Conservation (phyloP, 2,113 vertebrate genomes). For the Notechis scutatus region DNA sequence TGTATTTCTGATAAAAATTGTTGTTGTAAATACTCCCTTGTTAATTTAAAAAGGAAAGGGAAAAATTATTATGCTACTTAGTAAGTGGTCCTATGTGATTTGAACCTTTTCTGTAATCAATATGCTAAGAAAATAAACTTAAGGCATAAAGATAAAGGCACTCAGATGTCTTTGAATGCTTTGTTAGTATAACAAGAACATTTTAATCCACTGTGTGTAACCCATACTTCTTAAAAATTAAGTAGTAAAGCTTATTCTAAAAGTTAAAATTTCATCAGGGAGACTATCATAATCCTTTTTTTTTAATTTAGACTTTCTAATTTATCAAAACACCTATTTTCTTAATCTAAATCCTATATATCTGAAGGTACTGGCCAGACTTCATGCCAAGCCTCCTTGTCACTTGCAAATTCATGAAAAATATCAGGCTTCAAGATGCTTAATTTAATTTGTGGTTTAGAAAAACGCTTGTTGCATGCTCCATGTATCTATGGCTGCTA, state of each 20-base stretch:
- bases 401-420: neutral
- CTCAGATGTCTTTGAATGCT: constrained; percentile 43
- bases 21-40: neutral
- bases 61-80: neutral
- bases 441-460: neutral
- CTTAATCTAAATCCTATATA: neutral
- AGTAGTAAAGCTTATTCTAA: constrained; percentile 13
- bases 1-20: neutral
- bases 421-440: neutral
- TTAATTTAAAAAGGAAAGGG: neutral
- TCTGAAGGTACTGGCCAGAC: neutral
- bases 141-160: constrained; percentile 73
- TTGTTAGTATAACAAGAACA: constrained; percentile 10
- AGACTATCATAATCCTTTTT: neutral
- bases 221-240: neutral
- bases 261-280: neutral
- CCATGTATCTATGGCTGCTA: neutral
- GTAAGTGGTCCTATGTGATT: neutral
- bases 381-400: neutral
- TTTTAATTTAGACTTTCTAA: neutral
- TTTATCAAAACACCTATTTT: neutral
- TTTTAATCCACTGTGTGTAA: constrained; percentile 32
- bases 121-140: constrained; percentile 58
- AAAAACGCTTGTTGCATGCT: neutral
- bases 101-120: neutral